Evolutionary conservation across 2,888 invertebrate genomes (phyloP).

Genomic region (Ellobium chinense): DNA sequence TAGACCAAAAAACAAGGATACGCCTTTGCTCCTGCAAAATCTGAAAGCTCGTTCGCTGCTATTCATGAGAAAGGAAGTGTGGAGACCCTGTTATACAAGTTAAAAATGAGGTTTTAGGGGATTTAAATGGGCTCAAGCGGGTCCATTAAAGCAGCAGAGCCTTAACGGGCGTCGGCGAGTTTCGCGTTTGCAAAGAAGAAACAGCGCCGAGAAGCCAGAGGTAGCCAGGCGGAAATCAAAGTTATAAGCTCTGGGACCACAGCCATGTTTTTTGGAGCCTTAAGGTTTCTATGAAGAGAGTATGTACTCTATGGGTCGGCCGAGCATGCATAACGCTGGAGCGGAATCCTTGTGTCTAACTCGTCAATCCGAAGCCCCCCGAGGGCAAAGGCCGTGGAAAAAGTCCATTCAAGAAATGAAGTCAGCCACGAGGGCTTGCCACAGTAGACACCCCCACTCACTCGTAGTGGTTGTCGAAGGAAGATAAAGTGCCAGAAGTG

Average conservation of each 20-base stretch:
- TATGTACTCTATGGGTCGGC: not conserved
- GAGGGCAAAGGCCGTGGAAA: not conserved
- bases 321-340: not conserved
- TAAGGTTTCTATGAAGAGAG: not conserved
- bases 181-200: not conserved
- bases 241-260: not conserved
- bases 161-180: not conserved
- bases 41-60: too few species aligned
- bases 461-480: not conserved
- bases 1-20: too few species aligned
- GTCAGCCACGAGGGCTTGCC: not conserved
- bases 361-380: not conserved
- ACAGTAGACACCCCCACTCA: not conserved
- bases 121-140: not conserved
- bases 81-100: not conserved
- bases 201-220: not conserved
- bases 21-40: too few species aligned
- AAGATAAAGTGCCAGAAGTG: not conserved
- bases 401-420: not conserved
- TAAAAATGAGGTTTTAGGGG: not conserved
- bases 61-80: too few species aligned
- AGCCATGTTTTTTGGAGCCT: not conserved
- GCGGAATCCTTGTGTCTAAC: not conserved
- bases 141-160: conserved; percentile 1
- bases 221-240: not conserved